A percentile compares a stretch with the other conserved stretches of the same genome.
These are phyloP conservation scores for Aleiodes alternator DNA, from an alignment of 2,888 invertebrate genomes.

Conservation along the genomic window DNA sequence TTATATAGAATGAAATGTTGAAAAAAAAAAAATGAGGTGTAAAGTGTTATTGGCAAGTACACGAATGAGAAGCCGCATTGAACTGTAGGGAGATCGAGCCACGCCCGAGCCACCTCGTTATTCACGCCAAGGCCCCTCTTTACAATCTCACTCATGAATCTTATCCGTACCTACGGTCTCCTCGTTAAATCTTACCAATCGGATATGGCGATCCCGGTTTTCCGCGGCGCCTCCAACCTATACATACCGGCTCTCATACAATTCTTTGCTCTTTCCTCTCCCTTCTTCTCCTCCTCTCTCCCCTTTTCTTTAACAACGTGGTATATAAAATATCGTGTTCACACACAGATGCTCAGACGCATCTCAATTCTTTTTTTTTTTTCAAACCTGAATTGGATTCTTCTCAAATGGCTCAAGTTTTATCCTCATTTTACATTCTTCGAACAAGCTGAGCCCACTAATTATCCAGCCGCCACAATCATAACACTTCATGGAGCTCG, in stretches of 20 bases:
- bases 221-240: constrained; percentile 2
- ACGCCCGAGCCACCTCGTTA: constrained; percentile 30
- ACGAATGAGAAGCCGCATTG: constrained; percentile 17
- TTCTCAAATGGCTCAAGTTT: constrained; percentile 5
- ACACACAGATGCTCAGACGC: constrained; percentile 4
- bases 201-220: constrained; percentile 52
- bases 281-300: not conserved
- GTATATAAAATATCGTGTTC: constrained; percentile 17
- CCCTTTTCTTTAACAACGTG: constrained; percentile 10
- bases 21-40: constrained; percentile 4
- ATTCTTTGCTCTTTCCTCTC: not conserved
- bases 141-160: constrained; percentile 69
- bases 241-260: constrained; percentile 19
- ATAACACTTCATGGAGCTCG: constrained; percentile 17
- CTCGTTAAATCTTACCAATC: constrained; percentile 68
- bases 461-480: constrained; percentile 32
- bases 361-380: constrained; percentile 10
- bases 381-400: not conserved
- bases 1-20: not conserved
- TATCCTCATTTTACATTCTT: too few relatives aligned
- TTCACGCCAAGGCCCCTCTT: constrained; percentile 39
- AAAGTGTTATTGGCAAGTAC: constrained; percentile 24
- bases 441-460: constrained; percentile 15
- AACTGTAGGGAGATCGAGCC: not conserved
- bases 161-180: constrained; percentile 62